phyloP scores from a whole-genome alignment of 2,888 invertebrate genomes.

The Ethmia dodecea region DNA sequence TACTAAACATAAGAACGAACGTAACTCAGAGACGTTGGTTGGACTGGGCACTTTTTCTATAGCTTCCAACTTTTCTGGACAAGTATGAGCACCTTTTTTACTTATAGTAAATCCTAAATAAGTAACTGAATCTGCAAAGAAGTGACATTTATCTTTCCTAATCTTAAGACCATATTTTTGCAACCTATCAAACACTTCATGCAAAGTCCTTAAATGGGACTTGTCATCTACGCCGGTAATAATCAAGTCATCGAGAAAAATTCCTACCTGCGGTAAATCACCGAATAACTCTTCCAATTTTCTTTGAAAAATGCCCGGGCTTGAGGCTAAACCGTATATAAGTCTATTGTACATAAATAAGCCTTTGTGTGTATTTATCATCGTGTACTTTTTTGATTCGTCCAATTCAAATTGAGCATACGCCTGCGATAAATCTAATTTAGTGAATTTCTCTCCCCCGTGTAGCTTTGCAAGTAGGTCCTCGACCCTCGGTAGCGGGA shows the following conservation, averaged over 20 bases:
- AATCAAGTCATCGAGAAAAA: conserved; percentile 18
- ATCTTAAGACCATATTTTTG: conserved; percentile 13
- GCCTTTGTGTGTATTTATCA: conserved; percentile 23
- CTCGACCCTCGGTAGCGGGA: too few relatives aligned
- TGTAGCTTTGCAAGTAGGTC: too few relatives aligned
- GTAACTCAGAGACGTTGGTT: conserved; percentile 17
- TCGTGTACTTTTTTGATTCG: conserved; percentile 13
- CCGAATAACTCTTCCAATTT: conserved; percentile 14
- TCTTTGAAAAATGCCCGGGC: too few relatives aligned
- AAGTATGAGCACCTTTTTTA: conserved; percentile 17
- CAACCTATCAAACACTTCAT: too few relatives aligned
- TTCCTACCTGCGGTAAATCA: conserved; percentile 11
- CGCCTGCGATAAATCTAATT: too few relatives aligned
- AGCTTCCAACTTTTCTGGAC: conserved; percentile 17
- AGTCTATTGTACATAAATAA: too few relatives aligned
- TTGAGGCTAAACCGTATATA: conserved; percentile 17
- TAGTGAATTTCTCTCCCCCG: too few relatives aligned
- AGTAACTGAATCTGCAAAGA: conserved; percentile 12
- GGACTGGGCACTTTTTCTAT: conserved; percentile 10
- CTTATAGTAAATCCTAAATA: conserved; percentile 12
- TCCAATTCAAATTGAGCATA: too few relatives aligned
- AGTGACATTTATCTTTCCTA: conserved; percentile 17
- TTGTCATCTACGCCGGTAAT: conserved; percentile 10
- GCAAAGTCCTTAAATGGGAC: conserved; percentile 11
- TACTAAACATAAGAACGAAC: too few relatives aligned